Conservation (phyloP, 2,888 invertebrate genomes). For the Branchipolynoe longqiensis region DNA sequence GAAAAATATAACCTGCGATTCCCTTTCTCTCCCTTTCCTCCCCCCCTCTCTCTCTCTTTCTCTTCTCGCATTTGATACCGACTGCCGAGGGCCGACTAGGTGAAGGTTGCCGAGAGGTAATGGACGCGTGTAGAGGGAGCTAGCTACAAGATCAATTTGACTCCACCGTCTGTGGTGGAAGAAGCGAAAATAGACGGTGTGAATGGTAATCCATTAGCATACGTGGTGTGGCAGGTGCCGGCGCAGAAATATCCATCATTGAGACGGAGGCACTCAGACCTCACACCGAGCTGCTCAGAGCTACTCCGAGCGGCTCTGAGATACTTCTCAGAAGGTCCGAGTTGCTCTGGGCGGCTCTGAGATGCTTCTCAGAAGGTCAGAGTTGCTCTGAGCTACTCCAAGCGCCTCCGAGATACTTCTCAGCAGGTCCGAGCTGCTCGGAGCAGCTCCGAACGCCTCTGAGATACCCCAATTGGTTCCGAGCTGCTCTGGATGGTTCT, state of each 20-base stretch:
- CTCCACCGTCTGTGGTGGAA: no score
- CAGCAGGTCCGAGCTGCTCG: neutral
- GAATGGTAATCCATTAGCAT: slow-evolving; percentile 31
- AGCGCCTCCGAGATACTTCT: neutral
- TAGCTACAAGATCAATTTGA: no score
- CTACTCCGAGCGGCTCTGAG: neutral
- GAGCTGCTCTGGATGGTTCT: no score
- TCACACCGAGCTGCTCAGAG: neutral
- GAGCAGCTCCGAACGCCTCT: neutral
- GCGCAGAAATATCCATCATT: slow-evolving; percentile 7
- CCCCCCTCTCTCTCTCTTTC: no score
- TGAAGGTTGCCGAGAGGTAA: no score
- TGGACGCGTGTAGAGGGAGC: no score
- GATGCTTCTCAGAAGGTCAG: neutral
- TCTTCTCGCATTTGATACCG: no score
- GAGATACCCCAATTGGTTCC: neutral
- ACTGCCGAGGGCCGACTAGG: no score
- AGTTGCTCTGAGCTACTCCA: neutral
- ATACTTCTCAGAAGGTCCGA: neutral
- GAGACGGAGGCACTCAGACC: neutral
- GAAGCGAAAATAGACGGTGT: neutral
- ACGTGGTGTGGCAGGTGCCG: slow-evolving; percentile 17
- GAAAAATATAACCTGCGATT: no score
- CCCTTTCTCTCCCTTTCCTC: no score
- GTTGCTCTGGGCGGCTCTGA: neutral